Base-by-base conservation (phyloP, 2,113 vertebrate genomes). In the Hippocampus zosterae region DNA sequence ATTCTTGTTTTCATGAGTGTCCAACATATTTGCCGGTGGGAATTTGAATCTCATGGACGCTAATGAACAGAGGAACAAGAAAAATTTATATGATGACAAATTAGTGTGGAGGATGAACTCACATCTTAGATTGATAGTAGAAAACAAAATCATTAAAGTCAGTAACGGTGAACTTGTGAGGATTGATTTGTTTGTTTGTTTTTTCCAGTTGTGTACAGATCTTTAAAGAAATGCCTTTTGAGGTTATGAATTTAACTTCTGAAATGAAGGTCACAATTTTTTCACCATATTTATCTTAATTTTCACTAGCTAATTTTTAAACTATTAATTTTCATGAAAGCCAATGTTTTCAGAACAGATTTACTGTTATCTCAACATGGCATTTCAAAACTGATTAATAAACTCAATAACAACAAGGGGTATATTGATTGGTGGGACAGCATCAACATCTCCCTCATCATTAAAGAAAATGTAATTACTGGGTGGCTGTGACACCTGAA, bases 51-150 rank as follows among this genome's bases (percentile, higher is more conserved):
- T 68, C 67, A 55, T 33, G 57, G 33, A 13, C 50, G 65, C 56
- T 76, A 76, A 87, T 82, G 80, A 83, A 73, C 52, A 48, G 53
- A 70, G 11, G 41, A 83, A 65, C 50, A 46, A 69, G 29, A 59
- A 84, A 83, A 67, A 48, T 69, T 53, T 21, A 33, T 11, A 42
- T 42, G 9, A 42, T 42, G 41, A 74, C 74, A 77, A 82, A 81
- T 72, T 77, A 44, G 65, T 55, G 59, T 41, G 27, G 46, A 29
- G 79, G 80, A 88, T 84, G 55, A 76, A 81, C 80, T 80, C 75
- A 76, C 19, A 78, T 67, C 69, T 57, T 68, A 81, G 77, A 53
- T 76, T 70, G 63, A 72, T 78, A 83, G 84, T 84, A 78, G 80
- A 86, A 79, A 44, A 25, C 2, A 65, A 41, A 41, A 23, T 21